A percentile compares a stretch with the other conserved stretches of the same genome.
phyloP scores from a whole-genome alignment of 2,888 invertebrate species.

The Lepidocyrtinus sp. region DNA sequence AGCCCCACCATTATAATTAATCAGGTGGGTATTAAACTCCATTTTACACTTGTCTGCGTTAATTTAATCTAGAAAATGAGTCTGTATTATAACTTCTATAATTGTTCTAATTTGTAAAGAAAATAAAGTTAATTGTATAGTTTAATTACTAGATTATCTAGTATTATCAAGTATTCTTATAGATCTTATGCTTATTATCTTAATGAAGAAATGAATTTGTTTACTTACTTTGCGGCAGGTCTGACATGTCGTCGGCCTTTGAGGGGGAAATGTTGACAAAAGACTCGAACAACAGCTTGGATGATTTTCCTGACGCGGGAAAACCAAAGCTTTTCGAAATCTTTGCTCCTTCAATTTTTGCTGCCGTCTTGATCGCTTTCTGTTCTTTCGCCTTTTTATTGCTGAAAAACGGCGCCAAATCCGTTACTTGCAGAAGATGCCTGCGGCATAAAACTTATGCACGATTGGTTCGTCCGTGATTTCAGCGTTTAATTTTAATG shows the following conservation, averaged over 20 bases:
- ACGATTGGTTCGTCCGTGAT: conserved; percentile 8
- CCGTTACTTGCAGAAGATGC: not conserved
- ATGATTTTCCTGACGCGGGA: conserved; percentile 57
- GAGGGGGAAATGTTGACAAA: conserved; percentile 75
- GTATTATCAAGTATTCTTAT: not conserved
- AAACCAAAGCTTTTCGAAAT: conserved; percentile 31
- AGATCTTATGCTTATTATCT: not conserved
- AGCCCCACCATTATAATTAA: not conserved
- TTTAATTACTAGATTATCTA: not conserved
- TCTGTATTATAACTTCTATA: not conserved
- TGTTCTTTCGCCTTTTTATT: not conserved
- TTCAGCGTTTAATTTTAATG: conserved; percentile 1
- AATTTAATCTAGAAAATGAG: conserved; percentile 2
- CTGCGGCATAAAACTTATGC: not conserved
- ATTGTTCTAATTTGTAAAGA: too few relatives aligned
- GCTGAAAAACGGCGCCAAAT: not conserved
- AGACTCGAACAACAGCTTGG: conserved; percentile 71
- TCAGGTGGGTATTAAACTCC: not conserved
- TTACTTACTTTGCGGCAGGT: conserved; percentile 74
- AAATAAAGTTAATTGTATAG: not conserved
- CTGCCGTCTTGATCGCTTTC: not conserved
- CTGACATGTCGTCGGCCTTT: conserved; percentile 75
- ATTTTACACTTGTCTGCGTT: not conserved
- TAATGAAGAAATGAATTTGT: conserved; percentile 14
- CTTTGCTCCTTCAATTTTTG: conserved; percentile 11